Evolutionary conservation across 2,113 vertebrate species (phyloP).

Genomic region (Notiomystis cincta): DNA sequence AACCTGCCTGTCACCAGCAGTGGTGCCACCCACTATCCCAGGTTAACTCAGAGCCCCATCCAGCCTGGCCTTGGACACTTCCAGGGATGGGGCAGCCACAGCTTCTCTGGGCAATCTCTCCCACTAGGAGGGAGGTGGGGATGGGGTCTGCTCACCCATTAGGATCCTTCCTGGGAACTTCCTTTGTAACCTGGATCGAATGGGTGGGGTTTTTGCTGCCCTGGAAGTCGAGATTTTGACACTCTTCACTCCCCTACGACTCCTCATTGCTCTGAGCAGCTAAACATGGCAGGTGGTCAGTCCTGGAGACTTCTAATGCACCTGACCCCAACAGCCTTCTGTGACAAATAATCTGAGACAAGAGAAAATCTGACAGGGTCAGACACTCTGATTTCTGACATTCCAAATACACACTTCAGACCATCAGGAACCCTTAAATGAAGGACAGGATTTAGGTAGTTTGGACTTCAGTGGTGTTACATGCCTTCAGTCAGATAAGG

Average conservation of each 20-base stretch:
- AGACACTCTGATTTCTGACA: not conserved
- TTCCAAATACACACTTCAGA: not conserved
- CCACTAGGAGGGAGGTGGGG: not conserved
- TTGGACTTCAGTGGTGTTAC: not conserved
- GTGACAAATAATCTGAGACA: not conserved
- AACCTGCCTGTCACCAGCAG: not conserved
- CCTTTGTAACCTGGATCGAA: not conserved
- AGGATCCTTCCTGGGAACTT: not conserved
- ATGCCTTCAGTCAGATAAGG: not conserved
- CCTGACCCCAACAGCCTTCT: not conserved
- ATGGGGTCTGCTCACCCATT: not conserved
- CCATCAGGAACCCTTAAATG: not conserved
- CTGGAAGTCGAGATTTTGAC: not conserved
- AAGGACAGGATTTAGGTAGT: not conserved
- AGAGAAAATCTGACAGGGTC: not conserved
- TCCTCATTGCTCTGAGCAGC: not conserved
- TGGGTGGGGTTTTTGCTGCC: rapidly evolving
- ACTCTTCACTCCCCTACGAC: rapidly evolving
- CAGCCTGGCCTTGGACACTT: not conserved
- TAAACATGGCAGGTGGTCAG: not conserved
- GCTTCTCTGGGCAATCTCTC: not conserved
- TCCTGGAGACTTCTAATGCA: not conserved
- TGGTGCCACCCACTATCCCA: rapidly evolving
- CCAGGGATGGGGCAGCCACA: not conserved
- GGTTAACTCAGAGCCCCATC: not conserved